Percentiles rank a stretch among this genome's conserved stretches.
phyloP scores from a whole-genome alignment of 2,888 invertebrate genomes.

The Mesoligia furuncula region DNA sequence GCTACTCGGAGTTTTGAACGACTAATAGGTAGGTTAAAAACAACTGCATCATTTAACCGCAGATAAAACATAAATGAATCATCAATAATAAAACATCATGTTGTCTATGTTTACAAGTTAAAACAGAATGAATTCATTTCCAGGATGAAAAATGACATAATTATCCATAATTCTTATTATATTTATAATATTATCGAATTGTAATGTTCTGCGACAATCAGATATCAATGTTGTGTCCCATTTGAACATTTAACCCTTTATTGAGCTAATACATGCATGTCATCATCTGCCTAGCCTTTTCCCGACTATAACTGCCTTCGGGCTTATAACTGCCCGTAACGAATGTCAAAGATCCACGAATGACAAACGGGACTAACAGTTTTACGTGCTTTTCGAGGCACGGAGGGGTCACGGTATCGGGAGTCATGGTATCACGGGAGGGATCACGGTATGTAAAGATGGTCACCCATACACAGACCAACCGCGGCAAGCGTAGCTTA shows the following conservation, averaged over 20 bases:
- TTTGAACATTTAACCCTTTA: background rate
- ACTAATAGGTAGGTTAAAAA: background rate
- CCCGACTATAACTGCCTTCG: too few relatives aligned
- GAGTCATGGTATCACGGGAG: too few relatives aligned
- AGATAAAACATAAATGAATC: constrained; percentile 26
- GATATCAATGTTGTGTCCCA: background rate
- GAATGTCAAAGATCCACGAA: too few relatives aligned
- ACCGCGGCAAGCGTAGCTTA: too few relatives aligned
- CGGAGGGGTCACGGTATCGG: too few relatives aligned
- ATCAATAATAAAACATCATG: background rate
- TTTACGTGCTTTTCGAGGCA: too few relatives aligned
- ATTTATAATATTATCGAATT: background rate
- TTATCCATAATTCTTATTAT: too few relatives aligned
- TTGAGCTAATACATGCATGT: background rate
- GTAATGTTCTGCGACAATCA: constrained; percentile 2
- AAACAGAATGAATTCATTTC: background rate
- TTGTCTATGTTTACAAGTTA: constrained; percentile 15
- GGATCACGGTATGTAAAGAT: too few relatives aligned
- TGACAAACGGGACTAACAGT: too few relatives aligned
- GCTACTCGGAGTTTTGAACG: background rate
- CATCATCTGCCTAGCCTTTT: too few relatives aligned
- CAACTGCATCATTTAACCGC: constrained; percentile 30
- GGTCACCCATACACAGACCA: too few relatives aligned
- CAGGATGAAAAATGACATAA: background rate
- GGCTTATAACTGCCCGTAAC: too few relatives aligned